Evolutionary conservation across 2,888 invertebrate species (phyloP).

Genomic region (Neocrepidodera transversa): DNA sequence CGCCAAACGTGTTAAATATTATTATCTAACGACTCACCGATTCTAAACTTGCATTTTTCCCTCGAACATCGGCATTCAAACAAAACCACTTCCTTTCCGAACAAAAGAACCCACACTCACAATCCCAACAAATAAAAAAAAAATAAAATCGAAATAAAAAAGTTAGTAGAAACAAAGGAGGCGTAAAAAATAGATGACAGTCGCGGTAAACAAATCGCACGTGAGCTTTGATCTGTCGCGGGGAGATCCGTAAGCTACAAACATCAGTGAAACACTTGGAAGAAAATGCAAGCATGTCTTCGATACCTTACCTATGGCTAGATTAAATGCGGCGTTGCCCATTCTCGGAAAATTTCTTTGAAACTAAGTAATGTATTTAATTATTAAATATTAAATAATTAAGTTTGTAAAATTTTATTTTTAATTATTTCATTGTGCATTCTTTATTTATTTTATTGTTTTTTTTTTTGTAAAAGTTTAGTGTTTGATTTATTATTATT

Average conservation of each 20-base stretch:
- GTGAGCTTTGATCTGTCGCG: constrained; percentile 34
- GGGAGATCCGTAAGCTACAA: constrained; percentile 29
- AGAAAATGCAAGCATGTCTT: constrained; percentile 39
- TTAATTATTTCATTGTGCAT: too few species aligned
- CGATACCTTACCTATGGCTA: constrained; percentile 41
- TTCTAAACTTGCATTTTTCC: background rate
- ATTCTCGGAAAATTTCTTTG: constrained; percentile 28
- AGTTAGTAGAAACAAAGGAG: constrained; percentile 13
- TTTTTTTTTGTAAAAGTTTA: too few species aligned
- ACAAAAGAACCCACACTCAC: background rate
- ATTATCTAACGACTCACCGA: background rate
- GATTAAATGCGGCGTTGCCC: constrained; percentile 37
- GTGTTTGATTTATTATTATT: too few species aligned
- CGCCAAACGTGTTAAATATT: too few species aligned
- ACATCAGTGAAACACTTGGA: constrained; percentile 38
- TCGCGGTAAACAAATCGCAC: constrained; percentile 38
- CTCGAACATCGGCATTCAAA: background rate
- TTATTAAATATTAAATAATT: background rate
- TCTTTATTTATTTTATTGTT: too few species aligned
- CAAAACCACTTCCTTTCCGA: background rate
- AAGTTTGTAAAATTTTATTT: too few species aligned
- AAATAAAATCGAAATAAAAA: constrained; percentile 19
- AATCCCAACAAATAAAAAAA: constrained; percentile 2
- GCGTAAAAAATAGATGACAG: constrained; percentile 17
- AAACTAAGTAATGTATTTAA: background rate